Base-by-base conservation (phyloP, 37 sponge, comb jelly and placozoan species). In the Hexactinellida sp. region DNA sequence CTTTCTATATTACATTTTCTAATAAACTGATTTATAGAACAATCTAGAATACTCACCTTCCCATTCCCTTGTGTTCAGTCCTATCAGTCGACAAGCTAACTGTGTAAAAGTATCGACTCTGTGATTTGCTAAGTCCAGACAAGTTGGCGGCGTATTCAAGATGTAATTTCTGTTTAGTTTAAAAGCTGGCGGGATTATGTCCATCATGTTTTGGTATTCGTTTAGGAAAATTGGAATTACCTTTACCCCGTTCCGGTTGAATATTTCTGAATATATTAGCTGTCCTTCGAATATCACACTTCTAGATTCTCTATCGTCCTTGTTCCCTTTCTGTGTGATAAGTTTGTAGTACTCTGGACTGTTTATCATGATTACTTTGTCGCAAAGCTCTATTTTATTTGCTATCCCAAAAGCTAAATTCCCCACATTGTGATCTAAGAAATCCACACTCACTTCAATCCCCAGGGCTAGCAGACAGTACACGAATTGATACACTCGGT, bases 261-360 rank as follows among this genome's bases (percentile, higher is more conserved):
- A 63, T n/a, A 63, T 25, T 63, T 63, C 76, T 25, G 76, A 63
- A 23, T 63, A 63, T 10, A 63, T 32, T 25, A 63, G 76, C 34
- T 63, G 76, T 63, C 76, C 76, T 63, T 63, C 76, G 13, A 32
- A 63, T 7, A 23, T 23, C 13, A 63, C 34, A n/a, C 76, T 63
- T n/a, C 34, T 63, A 10, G 76, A 63, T 25, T 10, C 30, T n/a
- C 30, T 10, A n/a, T 63, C 76, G 3, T 63, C 76, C 5, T n/a
- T 10, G 1, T 1, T 10, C 5, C 30, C 34, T 28, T 63, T 10
- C 76, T 63, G 21, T 10, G 76, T 63, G 5, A 63, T 63, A 32
- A 63, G 21, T n/a, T n/a, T 63, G 76, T 63, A 63, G 30, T 63
- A 63, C 34, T 63, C 76, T 25, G 76, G 76, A n/a, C 76, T 63